Evolutionary conservation across 2,797 vertebrate species (phyloP), one percentile per base, ranked within the genome.

Genomic region (Melanogrammus aeglefinus): DNA sequence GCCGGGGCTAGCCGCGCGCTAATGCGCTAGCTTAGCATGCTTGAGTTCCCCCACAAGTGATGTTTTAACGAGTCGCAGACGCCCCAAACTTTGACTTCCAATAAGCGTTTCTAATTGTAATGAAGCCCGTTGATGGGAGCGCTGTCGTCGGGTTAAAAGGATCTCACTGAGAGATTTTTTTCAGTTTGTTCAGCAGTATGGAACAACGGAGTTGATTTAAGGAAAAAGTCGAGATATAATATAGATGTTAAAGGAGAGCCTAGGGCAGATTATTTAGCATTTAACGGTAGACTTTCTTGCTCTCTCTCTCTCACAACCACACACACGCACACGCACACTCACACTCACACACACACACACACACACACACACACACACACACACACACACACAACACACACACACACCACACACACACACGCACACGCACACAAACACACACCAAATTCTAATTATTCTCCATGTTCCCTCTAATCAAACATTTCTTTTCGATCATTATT

Each of bases 1-100:
- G 92, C 91, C 91, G 88, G 87, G 79, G 82, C 57, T 90, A 89
- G 80, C 88, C 85, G 82, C 84, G 86, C 90, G 81, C 87, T 90
- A 89, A 84, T 84, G 91, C 90, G 88, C 90, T 72, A 31, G 18
- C 86, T 87, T 85, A 86, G 88, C 86, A 91, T 79, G 91, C 91
- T 89, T 77, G 81, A 91, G 88, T 79, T 86, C 88, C 83, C 91
- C 92, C 90, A 92, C 92, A 91, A 93, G 89, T 88, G 88, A 81
- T 86, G 87, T 77, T 91, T 90, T 91, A 90, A 91, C 90, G 77
- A 92, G 90, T 86, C 91, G 88, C 85, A 91, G 88, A 90, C 88
- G 90, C 89, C 92, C 24, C 91, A 90, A 80, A 91, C 89, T 89
- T 91, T 86, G 84, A 88, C 88, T 91, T 84, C 87, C 88, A 83